Evolutionary conservation across 2,113 vertebrate genomes (phyloP), one percentile per base, ranked within the genome.

Genomic region (Alosa alosa): DNA sequence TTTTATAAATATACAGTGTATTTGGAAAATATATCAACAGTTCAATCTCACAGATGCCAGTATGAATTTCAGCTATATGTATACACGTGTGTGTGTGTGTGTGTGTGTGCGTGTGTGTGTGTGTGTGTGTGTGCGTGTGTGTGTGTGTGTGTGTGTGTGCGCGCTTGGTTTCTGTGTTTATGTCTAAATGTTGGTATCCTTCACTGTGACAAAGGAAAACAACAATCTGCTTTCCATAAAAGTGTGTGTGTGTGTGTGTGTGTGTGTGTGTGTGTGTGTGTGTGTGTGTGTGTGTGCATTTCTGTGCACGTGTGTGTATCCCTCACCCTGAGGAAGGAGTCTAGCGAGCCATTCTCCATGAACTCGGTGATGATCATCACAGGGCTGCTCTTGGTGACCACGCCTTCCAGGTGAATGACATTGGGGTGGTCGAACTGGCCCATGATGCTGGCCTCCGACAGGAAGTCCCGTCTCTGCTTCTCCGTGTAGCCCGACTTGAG

Each of bases 291-390:
- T 57, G 84, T 36, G 52, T 81, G 44, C 81, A 41, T 85, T 41
- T 83, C 50, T 72, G 41, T 83, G 83, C 45, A 6, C 45, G 64
- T 81, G 44, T 83, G 75, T 84, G 44, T 31, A 5, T 13, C 68
- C 10, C 96, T 83, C 95, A 99, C 98, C 94, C 98, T 93, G 50
- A 99, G 96, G 94, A 99, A 99, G 87, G 98, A 98, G 90, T 99
- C 98, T 91, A 99, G 93, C 0, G 98, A 99, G 57, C 98, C 98
- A 0, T 99, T 99, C 94, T 99, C 98, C 98, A 99, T 99, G 95
- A 99, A 99, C 93, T 99, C 98, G 0, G 98, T 99, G 89, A 99
- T 95, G 92, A 99, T 99, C 97, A 99, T 98, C 86, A 99, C 97
- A 0, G 98, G 98, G 0, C 96, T 96, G 92, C 97, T 99, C 93